Base-by-base conservation (phyloP, 2,797 vertebrate species). In the Moxostoma hubbsi region DNA sequence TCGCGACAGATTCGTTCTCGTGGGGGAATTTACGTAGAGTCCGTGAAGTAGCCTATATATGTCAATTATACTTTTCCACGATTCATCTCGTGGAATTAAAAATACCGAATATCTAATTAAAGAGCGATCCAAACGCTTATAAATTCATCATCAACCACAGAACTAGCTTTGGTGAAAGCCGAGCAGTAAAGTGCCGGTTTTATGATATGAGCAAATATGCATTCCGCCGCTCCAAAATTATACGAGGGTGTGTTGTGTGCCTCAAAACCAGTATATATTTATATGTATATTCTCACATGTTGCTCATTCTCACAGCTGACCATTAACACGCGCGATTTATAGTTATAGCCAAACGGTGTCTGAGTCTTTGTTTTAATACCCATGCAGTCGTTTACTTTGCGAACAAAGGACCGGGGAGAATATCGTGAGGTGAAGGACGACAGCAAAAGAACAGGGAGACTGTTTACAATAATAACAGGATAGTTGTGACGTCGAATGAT, bases 391-490 rank as follows among this genome's bases (percentile, higher is more conserved):
- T 92, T 90, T 89, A 86, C 90, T 90, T 91, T 90, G 83, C 87
- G 93, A 94, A 95, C 94, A 95, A 95, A 94, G 94, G 92, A 88
- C 89, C 92, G 89, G 90, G 92, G 89, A 90, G 90, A 91, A 89
- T 90, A 93, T 92, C 87, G 90, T 89, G 92, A 87, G 86, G 89
- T 89, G 87, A 87, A 89, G 91, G 88, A 91, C 88, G 92, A 92
- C 93, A 90, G 92, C 91, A 90, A 90, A 90, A 82, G 89, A 89
- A 91, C 92, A 91, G 91, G 91, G 90, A 88, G 90, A 92, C 92
- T 95, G 95, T 95, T 95, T 95, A 95, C 94, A 95, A 94, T 95
- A 94, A 95, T 95, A 95, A 94, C 94, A 93, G 92, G 89, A 87
- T 84, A 83, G 85, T 66, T 61, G 76, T 89, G 90, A 93, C 93